Conservation (phyloP, 2,797 vertebrate genomes). For the Spheniscus humboldti region DNA sequence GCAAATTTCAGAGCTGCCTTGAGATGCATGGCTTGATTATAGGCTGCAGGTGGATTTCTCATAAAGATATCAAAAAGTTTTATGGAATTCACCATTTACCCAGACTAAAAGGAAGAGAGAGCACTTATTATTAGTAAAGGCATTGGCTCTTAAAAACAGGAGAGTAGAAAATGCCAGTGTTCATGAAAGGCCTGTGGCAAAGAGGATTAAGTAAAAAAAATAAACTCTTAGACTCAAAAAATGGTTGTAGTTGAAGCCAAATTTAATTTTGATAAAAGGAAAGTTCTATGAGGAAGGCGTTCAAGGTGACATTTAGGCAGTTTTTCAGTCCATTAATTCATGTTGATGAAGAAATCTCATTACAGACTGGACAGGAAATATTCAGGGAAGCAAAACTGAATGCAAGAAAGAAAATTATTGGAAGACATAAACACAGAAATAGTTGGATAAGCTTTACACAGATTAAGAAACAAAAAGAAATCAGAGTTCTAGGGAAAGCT, state of each 20-base stretch:
- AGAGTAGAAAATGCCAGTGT: not conserved
- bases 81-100: not conserved
- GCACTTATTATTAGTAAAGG: not conserved
- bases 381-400: conserved; percentile 8
- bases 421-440: not conserved
- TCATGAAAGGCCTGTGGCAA: not conserved
- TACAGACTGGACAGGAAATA: not conserved
- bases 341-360: conserved; percentile 31
- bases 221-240: not conserved
- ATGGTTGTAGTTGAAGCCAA: not conserved
- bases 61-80: not conserved
- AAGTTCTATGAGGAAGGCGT: not conserved
- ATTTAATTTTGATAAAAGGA: not conserved
- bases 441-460: not conserved
- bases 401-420: not conserved
- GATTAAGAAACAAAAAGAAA: not conserved
- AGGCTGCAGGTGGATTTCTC: not conserved
- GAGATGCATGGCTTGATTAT: not conserved
- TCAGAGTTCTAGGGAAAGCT: not conserved
- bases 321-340: not conserved
- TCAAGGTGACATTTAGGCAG: not conserved
- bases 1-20: not conserved
- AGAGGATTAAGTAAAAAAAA: not conserved
- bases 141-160: not conserved
- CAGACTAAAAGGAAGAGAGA: not conserved